A percentile compares a stretch with the other conserved stretches of the same genome.
Conservation (phyloP, 2,113 vertebrate genomes). For the Prochilodus magdalenae region DNA sequence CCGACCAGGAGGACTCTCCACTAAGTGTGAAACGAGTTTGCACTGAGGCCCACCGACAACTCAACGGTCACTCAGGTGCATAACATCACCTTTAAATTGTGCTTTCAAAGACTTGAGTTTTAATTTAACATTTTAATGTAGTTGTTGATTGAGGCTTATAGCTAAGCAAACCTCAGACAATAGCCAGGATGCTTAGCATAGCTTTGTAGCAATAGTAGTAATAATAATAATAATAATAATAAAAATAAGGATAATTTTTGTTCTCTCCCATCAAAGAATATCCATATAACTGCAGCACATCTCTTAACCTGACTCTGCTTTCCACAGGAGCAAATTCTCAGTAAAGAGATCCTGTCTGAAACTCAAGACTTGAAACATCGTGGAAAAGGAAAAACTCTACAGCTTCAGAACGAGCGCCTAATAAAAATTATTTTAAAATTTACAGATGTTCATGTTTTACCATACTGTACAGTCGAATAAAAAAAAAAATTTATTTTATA, state of each 20-base stretch:
- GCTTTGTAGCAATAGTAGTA: no score
- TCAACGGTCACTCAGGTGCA: conserved; percentile 70
- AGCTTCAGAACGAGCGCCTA: conserved; percentile 72
- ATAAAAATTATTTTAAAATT: conserved; percentile 81
- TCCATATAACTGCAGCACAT: neutral
- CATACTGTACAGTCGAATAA: conserved; percentile 64
- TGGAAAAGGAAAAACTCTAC: conserved; percentile 66
- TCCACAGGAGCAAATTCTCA: conserved; percentile 21
- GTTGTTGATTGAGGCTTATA: neutral
- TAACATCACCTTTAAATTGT: neutral
- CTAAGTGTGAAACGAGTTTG: conserved; percentile 30
- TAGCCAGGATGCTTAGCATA: no score
- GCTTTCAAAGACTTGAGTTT: no score
- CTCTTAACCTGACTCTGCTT: conserved; percentile 16
- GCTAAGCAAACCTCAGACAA: neutral
- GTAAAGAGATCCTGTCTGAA: neutral
- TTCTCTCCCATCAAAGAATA: no score
- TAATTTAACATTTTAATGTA: neutral
- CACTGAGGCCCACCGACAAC: conserved; percentile 40
- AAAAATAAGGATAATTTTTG: no score
- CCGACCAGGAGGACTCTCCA: conserved; percentile 55
- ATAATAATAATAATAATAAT: no score
- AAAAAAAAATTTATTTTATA: conserved; percentile 65
- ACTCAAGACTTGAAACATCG: conserved; percentile 24
- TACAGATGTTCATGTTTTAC: conserved; percentile 71